Evolutionary conservation across 1,140 invertebrate genomes (phyloP).

Genomic region (Calycopis cecrops): DNA sequence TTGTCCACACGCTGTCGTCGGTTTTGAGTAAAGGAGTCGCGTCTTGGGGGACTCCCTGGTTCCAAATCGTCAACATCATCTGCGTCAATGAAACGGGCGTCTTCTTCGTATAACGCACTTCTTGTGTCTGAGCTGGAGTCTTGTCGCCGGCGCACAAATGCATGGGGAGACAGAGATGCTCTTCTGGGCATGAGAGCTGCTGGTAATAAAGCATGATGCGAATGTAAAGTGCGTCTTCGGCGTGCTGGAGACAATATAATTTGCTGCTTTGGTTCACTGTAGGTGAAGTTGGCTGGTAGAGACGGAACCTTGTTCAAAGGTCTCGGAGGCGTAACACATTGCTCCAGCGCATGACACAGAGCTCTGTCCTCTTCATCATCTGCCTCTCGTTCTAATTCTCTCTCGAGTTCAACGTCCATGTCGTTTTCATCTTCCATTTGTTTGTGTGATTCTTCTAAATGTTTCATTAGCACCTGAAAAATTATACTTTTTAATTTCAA

Average conservation of each 20-base stretch:
- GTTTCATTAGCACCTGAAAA: slow-evolving; percentile 92
- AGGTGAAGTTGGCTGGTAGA: slow-evolving; percentile 81
- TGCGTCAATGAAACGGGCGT: slow-evolving; percentile 70
- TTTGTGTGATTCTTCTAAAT: slow-evolving; percentile 98
- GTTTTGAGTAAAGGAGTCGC: slow-evolving; percentile 59
- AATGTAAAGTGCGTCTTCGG: slow-evolving; percentile 62
- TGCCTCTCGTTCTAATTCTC: slow-evolving; percentile 85
- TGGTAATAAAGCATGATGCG: slow-evolving; percentile 61
- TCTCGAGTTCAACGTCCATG: slow-evolving; percentile 91
- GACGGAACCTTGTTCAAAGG: slow-evolving; percentile 77
- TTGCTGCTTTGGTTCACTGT: slow-evolving; percentile 77
- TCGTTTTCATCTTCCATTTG: slow-evolving; percentile 94
- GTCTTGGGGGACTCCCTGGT: slow-evolving; percentile 49
- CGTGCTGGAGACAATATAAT: slow-evolving; percentile 54
- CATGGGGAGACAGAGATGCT: slow-evolving; percentile 62
- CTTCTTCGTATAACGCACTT: slow-evolving; percentile 67
- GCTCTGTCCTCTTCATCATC: slow-evolving; percentile 84
- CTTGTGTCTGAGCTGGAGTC: slow-evolving; percentile 61
- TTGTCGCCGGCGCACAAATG: slow-evolving; percentile 63
- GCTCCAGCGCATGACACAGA: slow-evolving; percentile 62
- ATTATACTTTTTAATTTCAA: slow-evolving; percentile 2
- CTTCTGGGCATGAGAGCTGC: slow-evolving; percentile 48
- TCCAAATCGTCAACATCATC: slow-evolving; percentile 66
- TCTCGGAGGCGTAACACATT: slow-evolving; percentile 44
- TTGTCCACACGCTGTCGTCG: slow-evolving; percentile 57